Percentiles rank a stretch among this genome's conserved stretches.
phyloP scores from a whole-genome alignment of 2,113 vertebrate genomes.

The Tachysurus fulvidraco region DNA sequence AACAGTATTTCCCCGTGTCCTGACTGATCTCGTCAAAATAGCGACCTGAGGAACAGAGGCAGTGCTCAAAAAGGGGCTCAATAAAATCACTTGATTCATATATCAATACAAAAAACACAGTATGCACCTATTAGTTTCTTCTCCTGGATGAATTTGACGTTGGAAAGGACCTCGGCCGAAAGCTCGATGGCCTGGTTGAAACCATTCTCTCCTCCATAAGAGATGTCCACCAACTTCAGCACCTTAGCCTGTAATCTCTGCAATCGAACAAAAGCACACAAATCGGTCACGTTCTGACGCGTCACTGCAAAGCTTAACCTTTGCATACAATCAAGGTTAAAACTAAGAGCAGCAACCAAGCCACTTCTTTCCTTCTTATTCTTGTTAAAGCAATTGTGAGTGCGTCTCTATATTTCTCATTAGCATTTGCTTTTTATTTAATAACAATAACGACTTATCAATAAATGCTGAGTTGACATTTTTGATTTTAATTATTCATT shows the following conservation, averaged over 20 bases:
- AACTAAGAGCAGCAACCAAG: not conserved
- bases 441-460: not conserved
- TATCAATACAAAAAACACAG: not conserved
- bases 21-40: conserved; percentile 99
- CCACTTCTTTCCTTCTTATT: not conserved
- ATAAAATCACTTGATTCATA: not conserved
- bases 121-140: conserved; percentile 96
- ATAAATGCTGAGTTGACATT: not conserved
- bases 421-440: not conserved
- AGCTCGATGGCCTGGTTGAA: conserved; percentile 99
- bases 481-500: not conserved
- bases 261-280: conserved; percentile 21
- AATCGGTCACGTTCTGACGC: not conserved
- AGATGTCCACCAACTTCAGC: conserved; percentile 98
- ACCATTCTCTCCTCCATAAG: conserved; percentile 98
- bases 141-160: conserved; percentile 99
- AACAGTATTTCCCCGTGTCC: conserved; percentile 98
- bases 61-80: not conserved
- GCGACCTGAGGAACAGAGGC: conserved; percentile 74
- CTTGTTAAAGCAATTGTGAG: not conserved
- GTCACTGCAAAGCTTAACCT: not conserved
- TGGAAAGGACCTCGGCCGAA: conserved; percentile 97
- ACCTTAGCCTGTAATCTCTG: conserved; percentile 99
- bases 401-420: not conserved
- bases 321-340: not conserved